Evolutionary conservation across 2,113 vertebrate genomes (phyloP).

Genomic region (Percopsis transmontana): DNA sequence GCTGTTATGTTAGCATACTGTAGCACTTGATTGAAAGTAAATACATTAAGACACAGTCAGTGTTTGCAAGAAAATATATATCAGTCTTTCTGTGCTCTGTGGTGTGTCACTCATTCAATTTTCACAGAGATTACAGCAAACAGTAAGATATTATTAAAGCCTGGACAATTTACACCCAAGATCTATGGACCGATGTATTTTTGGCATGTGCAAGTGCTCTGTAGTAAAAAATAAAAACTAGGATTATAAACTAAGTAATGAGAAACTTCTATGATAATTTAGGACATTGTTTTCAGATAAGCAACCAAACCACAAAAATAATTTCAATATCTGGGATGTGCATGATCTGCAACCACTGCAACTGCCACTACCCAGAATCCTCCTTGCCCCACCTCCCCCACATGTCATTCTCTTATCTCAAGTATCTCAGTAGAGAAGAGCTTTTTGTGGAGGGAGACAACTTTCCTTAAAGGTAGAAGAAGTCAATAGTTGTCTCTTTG

Average conservation of each 20-base stretch:
- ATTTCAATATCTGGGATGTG: background rate
- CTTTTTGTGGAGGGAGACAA: background rate
- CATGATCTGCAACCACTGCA: background rate
- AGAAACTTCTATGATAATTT: background rate
- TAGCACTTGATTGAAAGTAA: constrained; percentile 44
- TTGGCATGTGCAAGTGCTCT: background rate
- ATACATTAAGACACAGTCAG: constrained; percentile 35
- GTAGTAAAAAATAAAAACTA: background rate
- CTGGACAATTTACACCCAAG: constrained; percentile 42
- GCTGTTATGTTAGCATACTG: constrained; percentile 21
- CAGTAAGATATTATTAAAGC: constrained; percentile 53
- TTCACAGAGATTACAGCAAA: constrained; percentile 52
- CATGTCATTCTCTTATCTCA: constrained; percentile 13
- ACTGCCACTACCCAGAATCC: background rate
- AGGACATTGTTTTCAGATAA: background rate
- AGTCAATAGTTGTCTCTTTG: constrained; percentile 10
- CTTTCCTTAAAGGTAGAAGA: background rate
- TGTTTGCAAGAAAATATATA: constrained; percentile 58
- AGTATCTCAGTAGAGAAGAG: constrained; percentile 6
- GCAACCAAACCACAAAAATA: background rate
- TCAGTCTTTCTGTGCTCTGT: constrained; percentile 56
- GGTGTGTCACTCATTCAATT: constrained; percentile 66
- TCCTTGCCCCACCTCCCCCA: background rate
- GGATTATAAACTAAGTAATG: no score
- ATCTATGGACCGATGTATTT: constrained; percentile 8